Evolutionary conservation across 2,797 vertebrate genomes (phyloP).

Genomic region (Fringilla coelebs): DNA sequence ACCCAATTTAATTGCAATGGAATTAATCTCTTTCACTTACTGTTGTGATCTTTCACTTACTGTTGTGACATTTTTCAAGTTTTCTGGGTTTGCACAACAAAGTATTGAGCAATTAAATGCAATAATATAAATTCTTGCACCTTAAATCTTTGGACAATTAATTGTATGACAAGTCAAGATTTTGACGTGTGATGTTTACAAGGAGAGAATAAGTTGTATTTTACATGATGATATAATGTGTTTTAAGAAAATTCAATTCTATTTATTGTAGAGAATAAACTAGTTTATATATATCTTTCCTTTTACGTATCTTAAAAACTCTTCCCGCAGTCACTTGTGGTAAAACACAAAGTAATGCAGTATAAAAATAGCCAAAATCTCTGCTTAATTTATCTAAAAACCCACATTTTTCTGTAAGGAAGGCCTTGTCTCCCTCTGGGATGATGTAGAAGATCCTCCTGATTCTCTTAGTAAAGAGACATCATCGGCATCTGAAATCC

Average conservation of each 20-base stretch:
- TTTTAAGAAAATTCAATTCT: neutral
- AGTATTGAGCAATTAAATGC: neutral
- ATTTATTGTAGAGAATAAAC: neutral
- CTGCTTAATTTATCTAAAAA: neutral
- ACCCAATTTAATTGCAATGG: neutral
- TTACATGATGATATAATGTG: neutral
- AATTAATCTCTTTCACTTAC: neutral
- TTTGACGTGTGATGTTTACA: neutral
- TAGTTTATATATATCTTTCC: neutral
- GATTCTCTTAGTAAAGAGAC: slow-evolving; percentile 34
- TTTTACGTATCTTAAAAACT: neutral
- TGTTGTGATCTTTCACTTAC: neutral
- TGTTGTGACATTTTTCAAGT: neutral
- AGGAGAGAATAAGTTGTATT: neutral
- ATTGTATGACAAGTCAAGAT: neutral
- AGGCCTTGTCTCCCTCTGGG: slow-evolving; percentile 87
- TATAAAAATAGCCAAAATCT: neutral
- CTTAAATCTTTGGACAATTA: neutral
- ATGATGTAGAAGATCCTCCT: slow-evolving; percentile 76
- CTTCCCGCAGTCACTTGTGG: neutral
- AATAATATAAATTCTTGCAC: neutral
- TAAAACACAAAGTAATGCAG: neutral
- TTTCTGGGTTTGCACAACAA: neutral
- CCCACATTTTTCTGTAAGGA: slow-evolving; percentile 74
- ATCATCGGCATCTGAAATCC: slow-evolving; percentile 37